Evolutionary conservation across 2,113 vertebrate species (phyloP).

Genomic region (Peromyscus leucopus): DNA sequence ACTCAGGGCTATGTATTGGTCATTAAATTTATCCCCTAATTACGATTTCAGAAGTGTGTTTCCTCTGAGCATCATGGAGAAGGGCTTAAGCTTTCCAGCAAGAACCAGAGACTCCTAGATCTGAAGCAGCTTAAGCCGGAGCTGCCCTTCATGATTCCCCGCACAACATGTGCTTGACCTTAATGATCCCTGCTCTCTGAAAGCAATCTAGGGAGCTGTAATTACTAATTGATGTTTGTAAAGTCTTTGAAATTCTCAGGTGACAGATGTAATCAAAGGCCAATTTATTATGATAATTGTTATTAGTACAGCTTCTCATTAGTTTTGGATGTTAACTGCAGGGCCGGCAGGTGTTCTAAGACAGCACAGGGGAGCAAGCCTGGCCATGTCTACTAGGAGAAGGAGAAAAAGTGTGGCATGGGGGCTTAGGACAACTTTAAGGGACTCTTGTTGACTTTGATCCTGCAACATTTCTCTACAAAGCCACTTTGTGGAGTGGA

Average conservation of each 20-base stretch:
- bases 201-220: slow-evolving; percentile 60
- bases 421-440: background rate
- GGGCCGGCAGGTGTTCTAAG: slow-evolving; percentile 68
- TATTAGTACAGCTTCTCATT: slow-evolving; percentile 75
- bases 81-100: background rate
- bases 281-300: slow-evolving; percentile 74
- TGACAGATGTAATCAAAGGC: slow-evolving; percentile 74
- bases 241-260: slow-evolving; percentile 75
- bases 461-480: background rate
- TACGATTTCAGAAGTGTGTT: slow-evolving; percentile 41
- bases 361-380: background rate
- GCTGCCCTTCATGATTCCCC: slow-evolving; percentile 6
- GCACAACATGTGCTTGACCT: slow-evolving; percentile 62
- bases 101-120: background rate
- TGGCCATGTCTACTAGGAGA: background rate
- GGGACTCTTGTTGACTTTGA: background rate
- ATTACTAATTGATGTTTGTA: slow-evolving; percentile 75
- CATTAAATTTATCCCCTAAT: slow-evolving; percentile 37
- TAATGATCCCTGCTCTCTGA: slow-evolving; percentile 58
- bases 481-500: background rate
- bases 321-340: slow-evolving; percentile 69
- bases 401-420: background rate
- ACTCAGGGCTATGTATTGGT: background rate
- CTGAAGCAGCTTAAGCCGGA: background rate
- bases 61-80: slow-evolving; percentile 20